Conservation (phyloP, 2,113 vertebrate genomes). For the Rattus rattus region DNA sequence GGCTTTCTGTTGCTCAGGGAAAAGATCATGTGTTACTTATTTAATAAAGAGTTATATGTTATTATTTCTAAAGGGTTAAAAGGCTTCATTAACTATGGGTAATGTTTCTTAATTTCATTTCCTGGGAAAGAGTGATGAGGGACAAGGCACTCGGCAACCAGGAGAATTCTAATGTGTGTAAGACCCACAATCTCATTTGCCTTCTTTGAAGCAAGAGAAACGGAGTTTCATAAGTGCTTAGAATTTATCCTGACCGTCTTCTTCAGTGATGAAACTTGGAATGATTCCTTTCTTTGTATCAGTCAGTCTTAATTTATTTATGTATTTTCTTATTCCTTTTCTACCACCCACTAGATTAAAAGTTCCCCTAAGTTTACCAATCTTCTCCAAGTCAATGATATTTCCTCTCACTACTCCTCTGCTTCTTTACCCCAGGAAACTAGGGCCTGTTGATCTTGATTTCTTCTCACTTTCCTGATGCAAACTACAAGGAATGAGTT, state of each 20-base stretch:
- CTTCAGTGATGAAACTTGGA: not conserved
- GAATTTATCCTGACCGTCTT: not conserved
- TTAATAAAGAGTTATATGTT: slow-evolving; percentile 24
- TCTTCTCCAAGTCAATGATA: not conserved
- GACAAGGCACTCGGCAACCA: not conserved
- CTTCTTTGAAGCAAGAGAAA: not conserved
- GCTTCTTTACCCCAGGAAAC: not conserved
- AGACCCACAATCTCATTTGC: not conserved
- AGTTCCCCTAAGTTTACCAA: not conserved
- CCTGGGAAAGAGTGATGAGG: slow-evolving; percentile 1
- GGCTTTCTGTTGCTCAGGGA: slow-evolving; percentile 28
- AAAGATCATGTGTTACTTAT: slow-evolving; percentile 15
- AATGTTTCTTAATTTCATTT: slow-evolving; percentile 38
- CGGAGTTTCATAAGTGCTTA: not conserved
- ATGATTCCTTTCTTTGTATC: not conserved
- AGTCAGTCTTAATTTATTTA: slow-evolving; percentile 37
- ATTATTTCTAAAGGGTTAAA: slow-evolving; percentile 32
- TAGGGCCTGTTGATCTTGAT: rapidly evolving
- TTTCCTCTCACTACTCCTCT: not conserved
- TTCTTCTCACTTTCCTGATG: not conserved
- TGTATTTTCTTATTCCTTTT: slow-evolving; percentile 2
- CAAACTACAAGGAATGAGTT: too few species aligned
- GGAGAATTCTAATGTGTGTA: not conserved
- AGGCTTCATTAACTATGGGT: slow-evolving; percentile 24
- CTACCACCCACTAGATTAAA: not conserved